Base-by-base conservation (phyloP, 2,113 vertebrate species). In the Triplophysa tibetana region DNA sequence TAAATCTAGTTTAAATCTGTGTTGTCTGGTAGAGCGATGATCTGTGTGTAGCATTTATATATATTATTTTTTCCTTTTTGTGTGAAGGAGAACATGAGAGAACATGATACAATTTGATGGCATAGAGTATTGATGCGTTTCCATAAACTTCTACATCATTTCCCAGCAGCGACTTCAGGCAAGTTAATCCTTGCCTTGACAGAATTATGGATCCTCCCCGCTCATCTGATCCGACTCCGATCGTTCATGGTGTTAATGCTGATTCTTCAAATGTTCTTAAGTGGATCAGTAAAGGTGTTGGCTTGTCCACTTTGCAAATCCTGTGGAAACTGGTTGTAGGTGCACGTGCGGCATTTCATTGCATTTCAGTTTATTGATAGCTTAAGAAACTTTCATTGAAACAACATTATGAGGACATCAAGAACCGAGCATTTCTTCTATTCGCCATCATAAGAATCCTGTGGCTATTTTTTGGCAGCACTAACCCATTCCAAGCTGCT, bases 171-270 rank as follows among this genome's bases (percentile, higher is more conserved):
- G 26, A 79, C 52, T 84, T 70, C 54, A 75, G 13, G 43, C 61
- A 33, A 38, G 45, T 75, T 84, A 84, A 79, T 84, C 80, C 76
- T 33, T 67, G 72, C 41, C 70, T 70, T 72, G 65, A 79, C 70
- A 84, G 70, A 82, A 79, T 72, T 60, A 66, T 67, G 70, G 50
- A 70, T 67, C 56, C 80, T 76, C 54, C 58, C 77, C 41, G 58
- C 66, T 61, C 76, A 68, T 81, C 67, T 66, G 41, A 70, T 83
- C 61, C 43, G 24, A 68, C n/a, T 70, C 77, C 23, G 67, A 81
- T 86, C 62, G 70, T 19, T 9, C 65, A 21, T 52, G 77, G 69
- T 70, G 78, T 75, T 79, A 79, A 68, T 8, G 65, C 60, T 83
- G 61, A 21, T 29, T 21, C 17, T 17, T 60, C 10, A 14, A 41